Evolutionary conservation across 2,888 invertebrate species (phyloP), one percentile per base, ranked within the genome.

Genomic region (Drosophila lacicola): DNA sequence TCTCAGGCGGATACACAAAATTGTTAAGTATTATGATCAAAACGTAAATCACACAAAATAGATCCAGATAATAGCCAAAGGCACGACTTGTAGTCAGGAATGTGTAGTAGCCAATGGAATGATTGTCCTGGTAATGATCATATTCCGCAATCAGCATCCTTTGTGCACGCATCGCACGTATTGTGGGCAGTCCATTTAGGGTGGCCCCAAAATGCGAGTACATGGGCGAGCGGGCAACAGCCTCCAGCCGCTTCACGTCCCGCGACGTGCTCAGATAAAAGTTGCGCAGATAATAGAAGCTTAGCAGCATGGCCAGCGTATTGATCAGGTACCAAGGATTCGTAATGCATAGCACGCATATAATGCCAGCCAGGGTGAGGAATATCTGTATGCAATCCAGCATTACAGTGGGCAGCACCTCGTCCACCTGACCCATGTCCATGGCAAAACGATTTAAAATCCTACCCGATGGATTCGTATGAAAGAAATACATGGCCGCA

Each of bases 1-100:
- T 92, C 93, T 94, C 93, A 44, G 94, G 94, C 36, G 96, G 93
- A 1, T 97, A 91, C 42, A 98, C 95, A 92, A 97, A 97, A 86
- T 96, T 96, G 85, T 96, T 96, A 82, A 97, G 93, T 0, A 98
- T 97, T 0, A 98, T 98, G 49, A 96, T 92, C 0, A 95, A 94
- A 62, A 99, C 96, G 92, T 98, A 99, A 3, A 96, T 78, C 0
- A 97, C 95, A 89, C 98, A 98, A 58, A 98, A 95, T 70, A 97
- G 93, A 91, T 99, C 99, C 82, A 99, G 93, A 94, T 97, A 97
- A 88, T 98, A 96, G 0, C 98, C 98, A 90, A 99, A 98, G 78
- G 99, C 98, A 63, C 98, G 95, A 19, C 97, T 97, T 10, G 97
- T 96, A 0, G 97, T 95, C 45, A 99, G 95, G 91, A 98, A 98